Conservation (phyloP, 1,140 invertebrate genomes). For the Ectropis grisescens region DNA sequence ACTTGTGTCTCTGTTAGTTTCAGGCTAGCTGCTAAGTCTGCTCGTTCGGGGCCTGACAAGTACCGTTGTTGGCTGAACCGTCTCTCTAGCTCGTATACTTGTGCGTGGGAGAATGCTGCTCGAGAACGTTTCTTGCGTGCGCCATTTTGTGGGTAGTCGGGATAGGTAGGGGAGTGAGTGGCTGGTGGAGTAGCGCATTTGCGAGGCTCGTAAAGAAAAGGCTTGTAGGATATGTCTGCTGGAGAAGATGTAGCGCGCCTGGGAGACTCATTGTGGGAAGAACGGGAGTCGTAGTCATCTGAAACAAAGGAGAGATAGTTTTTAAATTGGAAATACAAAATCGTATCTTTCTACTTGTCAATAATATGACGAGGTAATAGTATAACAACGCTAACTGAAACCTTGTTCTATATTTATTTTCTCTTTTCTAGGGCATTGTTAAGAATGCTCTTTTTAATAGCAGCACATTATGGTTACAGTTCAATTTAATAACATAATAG, state of each 20-base stretch:
- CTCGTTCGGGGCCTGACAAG: conserved; percentile 93
- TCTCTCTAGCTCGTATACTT: conserved; percentile 94
- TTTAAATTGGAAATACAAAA: too few species aligned
- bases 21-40: conserved; percentile 90
- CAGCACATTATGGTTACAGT: too few species aligned
- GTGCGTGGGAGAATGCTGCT: conserved; percentile 95
- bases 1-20: conserved; percentile 94
- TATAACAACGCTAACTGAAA: too few species aligned
- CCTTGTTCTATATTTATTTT: too few species aligned
- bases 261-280: conserved; percentile 57
- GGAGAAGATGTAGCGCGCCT: conserved; percentile 37
- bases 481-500: too few species aligned
- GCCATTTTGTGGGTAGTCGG: conserved; percentile 52
- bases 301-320: conserved; percentile 44
- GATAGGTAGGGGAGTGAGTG: conserved; percentile 32
- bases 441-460: too few species aligned
- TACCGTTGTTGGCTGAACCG: conserved; percentile 96
- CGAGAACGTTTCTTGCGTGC: conserved; percentile 92
- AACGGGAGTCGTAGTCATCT: conserved; percentile 69
- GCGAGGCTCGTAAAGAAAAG: conserved; percentile 48
- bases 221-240: conserved; percentile 51
- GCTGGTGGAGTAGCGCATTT: conserved; percentile 42
- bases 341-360: not conserved
- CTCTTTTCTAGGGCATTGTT: too few species aligned
- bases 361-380: not conserved